A percentile compares a stretch with the other conserved stretches of the same genome.
These are phyloP conservation scores for Caenorhabditis elegans DNA, from an alignment of 1,140 invertebrate genomes.

Conservation along the genomic window DNA sequence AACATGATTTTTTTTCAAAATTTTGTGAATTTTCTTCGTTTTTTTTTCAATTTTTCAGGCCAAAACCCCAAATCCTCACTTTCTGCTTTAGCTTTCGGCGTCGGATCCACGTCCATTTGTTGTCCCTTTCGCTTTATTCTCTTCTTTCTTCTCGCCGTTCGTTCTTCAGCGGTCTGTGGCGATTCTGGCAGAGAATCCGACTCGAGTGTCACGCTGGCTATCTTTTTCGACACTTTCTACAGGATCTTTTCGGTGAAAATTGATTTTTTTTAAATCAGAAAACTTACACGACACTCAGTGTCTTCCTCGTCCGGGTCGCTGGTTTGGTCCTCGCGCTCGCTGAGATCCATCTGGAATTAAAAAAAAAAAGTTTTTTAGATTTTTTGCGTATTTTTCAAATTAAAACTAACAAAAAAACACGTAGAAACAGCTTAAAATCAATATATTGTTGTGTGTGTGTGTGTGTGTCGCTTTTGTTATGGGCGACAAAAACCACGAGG, in stretches of 20 bases:
- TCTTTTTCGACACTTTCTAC: not conserved
- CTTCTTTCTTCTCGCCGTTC: not conserved
- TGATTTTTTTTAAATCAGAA: not conserved
- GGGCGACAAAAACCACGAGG: not conserved
- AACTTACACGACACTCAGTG: not conserved
- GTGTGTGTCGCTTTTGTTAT: not conserved
- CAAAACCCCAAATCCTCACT: not conserved
- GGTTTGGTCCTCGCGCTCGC: conserved; percentile 7
- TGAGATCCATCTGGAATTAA: conserved; percentile 7
- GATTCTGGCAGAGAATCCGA: conserved; percentile 32
- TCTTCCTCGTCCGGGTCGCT: conserved; percentile 4
- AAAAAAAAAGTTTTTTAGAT: not conserved
- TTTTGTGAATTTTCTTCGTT: no score
- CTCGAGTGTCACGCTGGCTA: not conserved
- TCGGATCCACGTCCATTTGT: conserved; percentile 23
- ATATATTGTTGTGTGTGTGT: conserved; percentile 18
- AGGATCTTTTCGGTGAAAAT: no score
- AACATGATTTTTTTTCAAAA: no score
- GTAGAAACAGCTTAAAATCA: conserved; percentile 6
- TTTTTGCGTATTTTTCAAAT: no score
- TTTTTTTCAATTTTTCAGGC: no score
- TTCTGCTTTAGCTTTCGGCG: not conserved
- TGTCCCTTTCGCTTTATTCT: not conserved
- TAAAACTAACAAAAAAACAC: not conserved
- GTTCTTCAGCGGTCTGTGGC: not conserved